Evolutionary conservation across 1,140 invertebrate genomes (phyloP).

Genomic region (Conopomorpha cramerella): DNA sequence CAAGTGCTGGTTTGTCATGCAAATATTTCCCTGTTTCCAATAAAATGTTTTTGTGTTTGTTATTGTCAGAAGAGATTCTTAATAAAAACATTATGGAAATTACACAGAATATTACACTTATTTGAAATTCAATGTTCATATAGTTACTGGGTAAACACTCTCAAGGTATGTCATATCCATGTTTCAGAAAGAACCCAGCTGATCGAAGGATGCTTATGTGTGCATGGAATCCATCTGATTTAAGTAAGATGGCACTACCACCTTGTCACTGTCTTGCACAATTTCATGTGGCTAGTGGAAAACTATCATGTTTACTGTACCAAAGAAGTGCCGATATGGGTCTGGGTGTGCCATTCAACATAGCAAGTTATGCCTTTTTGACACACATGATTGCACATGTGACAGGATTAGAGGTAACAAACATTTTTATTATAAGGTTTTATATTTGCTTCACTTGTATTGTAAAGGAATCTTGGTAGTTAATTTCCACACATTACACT

Average conservation of each 20-base stretch:
- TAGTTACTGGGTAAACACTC: no score
- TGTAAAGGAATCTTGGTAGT: no score
- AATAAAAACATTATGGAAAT: no score
- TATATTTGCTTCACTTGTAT: no score
- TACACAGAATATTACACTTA: no score
- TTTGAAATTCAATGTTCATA: no score
- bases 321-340: constrained; percentile 98
- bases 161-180: no score
- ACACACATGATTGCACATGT: constrained; percentile 97
- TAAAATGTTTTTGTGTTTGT: no score
- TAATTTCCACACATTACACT: no score
- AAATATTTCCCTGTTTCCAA: constrained; percentile 1
- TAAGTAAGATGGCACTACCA: constrained; percentile 93
- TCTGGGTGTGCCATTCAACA: constrained; percentile 98
- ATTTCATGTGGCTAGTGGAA: constrained; percentile 88
- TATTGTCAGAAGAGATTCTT: no score
- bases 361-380: constrained; percentile 94
- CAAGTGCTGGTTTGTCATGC: constrained; percentile 2
- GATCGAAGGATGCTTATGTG: constrained; percentile 92
- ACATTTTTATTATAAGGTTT: no score
- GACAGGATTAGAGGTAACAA: constrained; percentile 76
- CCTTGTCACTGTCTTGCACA: constrained; percentile 96
- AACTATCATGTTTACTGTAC: constrained; percentile 90
- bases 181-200: constrained; percentile 71
- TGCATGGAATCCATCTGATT: constrained; percentile 93